Evolutionary conservation across 2,797 vertebrate genomes (phyloP).

Genomic region (Gadopsis marmoratus): DNA sequence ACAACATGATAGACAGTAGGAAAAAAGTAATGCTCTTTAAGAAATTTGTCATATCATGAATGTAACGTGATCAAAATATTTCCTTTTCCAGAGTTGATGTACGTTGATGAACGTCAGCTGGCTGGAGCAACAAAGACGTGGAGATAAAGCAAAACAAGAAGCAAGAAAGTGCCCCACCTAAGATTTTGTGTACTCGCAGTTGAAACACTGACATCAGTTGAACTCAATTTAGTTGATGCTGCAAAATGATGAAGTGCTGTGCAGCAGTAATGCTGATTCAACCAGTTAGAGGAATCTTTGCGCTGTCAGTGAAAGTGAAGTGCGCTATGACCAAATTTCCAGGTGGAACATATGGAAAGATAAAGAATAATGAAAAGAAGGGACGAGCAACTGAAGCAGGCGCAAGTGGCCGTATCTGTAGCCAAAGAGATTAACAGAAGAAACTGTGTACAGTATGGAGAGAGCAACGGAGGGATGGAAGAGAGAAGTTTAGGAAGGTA

Average conservation of each 20-base stretch:
- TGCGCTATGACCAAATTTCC: conserved; percentile 21
- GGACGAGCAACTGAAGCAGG: conserved; percentile 17
- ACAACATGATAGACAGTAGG: neutral
- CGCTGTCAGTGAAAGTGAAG: neutral
- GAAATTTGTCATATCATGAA: neutral
- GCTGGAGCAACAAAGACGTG: neutral
- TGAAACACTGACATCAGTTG: neutral
- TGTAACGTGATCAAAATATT: neutral
- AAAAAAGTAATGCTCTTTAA: neutral
- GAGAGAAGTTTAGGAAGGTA: conserved; percentile 44
- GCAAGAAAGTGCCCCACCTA: neutral
- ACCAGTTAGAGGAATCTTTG: conserved; percentile 3
- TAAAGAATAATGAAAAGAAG: conserved; percentile 43
- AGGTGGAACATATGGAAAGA: conserved; percentile 31
- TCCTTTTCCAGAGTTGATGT: neutral
- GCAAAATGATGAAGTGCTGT: neutral
- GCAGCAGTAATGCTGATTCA: neutral
- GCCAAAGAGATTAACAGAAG: conserved; percentile 53
- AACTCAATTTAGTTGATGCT: neutral
- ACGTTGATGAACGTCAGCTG: neutral
- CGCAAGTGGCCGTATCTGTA: conserved; percentile 37
- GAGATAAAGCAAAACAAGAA: neutral
- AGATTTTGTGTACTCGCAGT: neutral
- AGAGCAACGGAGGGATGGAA: conserved; percentile 29
- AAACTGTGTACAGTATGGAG: conserved; percentile 14